These are phyloP conservation scores for Drosophila nebulosa DNA, from an alignment of 1,140 invertebrate species.

Conservation along the genomic window DNA sequence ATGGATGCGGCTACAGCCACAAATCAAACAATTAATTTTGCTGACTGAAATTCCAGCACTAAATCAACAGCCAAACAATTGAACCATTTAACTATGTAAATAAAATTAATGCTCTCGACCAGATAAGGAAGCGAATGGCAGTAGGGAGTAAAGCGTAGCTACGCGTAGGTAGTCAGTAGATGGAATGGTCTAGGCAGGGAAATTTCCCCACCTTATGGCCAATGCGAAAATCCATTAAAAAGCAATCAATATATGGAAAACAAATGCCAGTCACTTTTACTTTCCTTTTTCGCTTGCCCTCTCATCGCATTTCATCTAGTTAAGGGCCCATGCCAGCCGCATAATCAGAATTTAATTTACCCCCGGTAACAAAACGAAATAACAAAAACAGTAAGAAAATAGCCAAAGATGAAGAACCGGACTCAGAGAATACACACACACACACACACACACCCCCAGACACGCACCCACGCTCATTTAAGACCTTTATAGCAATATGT, in stretches of 20 bases:
- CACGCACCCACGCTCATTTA: background rate
- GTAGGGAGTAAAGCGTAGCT: background rate
- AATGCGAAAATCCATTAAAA: conserved; percentile 68
- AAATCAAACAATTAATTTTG: conserved; percentile 77
- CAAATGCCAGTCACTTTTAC: conserved; percentile 68
- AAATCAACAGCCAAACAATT: conserved; percentile 77
- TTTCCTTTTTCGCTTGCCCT: conserved; percentile 14
- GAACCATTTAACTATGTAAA: conserved; percentile 78
- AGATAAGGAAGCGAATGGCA: conserved; percentile 1
- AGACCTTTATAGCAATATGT: conserved; percentile 26
- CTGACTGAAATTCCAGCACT: conserved; percentile 73
- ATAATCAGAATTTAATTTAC: conserved; percentile 74
- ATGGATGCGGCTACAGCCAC: conserved; percentile 40
- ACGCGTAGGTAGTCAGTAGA: background rate
- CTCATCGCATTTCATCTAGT: conserved; percentile 54
- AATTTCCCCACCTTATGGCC: conserved; percentile 39
- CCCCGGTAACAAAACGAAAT: conserved; percentile 25
- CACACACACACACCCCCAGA: too few relatives aligned
- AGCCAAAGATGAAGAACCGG: conserved; percentile 5
- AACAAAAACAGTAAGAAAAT: background rate
- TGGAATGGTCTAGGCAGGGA: background rate
- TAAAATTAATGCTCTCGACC: conserved; percentile 62
- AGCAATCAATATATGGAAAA: conserved; percentile 77
- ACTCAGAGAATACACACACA: background rate
- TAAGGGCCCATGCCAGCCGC: conserved; percentile 50